Percentiles rank a stretch among this genome's conserved stretches.
Conservation (phyloP, 2,113 vertebrate species). For the Protomyctophum bolini region DNA sequence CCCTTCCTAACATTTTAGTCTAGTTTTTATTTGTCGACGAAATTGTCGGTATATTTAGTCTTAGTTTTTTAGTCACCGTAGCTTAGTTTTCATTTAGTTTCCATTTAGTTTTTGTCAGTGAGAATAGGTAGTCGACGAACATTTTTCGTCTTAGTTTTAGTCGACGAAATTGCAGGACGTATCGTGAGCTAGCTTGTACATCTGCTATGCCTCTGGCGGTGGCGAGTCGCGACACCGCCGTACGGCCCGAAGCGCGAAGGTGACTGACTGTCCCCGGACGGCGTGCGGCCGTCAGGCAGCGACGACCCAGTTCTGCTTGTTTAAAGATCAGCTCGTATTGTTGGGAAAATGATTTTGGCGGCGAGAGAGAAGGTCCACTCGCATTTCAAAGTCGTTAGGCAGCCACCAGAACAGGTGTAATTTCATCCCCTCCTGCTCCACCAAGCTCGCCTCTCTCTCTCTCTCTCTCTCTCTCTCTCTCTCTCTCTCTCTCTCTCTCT, state of each 20-base stretch:
- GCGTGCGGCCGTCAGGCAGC: slow-evolving; percentile 26
- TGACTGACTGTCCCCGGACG: slow-evolving; percentile 42
- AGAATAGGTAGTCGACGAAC: too few species aligned
- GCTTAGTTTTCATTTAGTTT: too few species aligned
- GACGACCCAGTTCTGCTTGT: slow-evolving; percentile 78
- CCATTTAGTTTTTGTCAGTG: too few species aligned
- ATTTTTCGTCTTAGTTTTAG: too few species aligned
- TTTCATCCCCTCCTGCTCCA: slow-evolving; percentile 84
- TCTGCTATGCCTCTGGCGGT: too few species aligned
- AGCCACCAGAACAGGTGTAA: slow-evolving; percentile 91
- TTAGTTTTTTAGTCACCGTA: too few species aligned
- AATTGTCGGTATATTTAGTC: too few species aligned
- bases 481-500: slow-evolving; percentile 62
- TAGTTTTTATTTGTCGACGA: too few species aligned
- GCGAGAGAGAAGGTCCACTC: slow-evolving; percentile 75
- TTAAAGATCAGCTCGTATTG: slow-evolving; percentile 84
- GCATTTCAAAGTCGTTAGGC: slow-evolving; percentile 89
- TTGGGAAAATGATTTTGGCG: slow-evolving; percentile 88
- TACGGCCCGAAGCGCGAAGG: slow-evolving; percentile 15
- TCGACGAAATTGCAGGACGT: too few species aligned
- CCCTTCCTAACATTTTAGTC: too few species aligned
- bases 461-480: slow-evolving; percentile 29
- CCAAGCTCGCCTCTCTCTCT: slow-evolving; percentile 39
- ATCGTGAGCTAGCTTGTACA: too few species aligned
- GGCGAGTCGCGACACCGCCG: too few species aligned